Evolutionary conservation across 2,113 vertebrate species (phyloP), one percentile per base, ranked within the genome.

Genomic region (Stigmatopora argus): DNA sequence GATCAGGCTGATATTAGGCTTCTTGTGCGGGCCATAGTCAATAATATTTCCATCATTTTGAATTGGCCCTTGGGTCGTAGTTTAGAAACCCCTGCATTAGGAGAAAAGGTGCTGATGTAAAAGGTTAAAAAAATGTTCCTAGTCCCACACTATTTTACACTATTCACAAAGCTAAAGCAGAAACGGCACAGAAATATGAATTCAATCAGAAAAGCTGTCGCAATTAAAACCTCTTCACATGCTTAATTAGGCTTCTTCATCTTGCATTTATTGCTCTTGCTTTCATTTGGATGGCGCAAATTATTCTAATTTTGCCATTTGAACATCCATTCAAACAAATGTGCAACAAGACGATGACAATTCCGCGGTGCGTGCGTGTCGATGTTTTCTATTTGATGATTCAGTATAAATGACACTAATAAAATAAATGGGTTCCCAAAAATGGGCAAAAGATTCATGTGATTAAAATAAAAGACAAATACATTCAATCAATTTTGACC

Each of bases 301-400:
- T 89, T 62, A 81, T 73, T 74, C 58, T 78, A 85, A 86, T 83
- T 53, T 57, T n/a, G 18, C 48, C 73, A 85, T 85, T 86, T 77
- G 81, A 80, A 83, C 63, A 80, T 5, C 66, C 62, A 67, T 48
- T 78, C 64, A 84, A 75, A 83, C 65, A 73, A 71, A 81, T 57
- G 38, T 73, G 67, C 53, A 46, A 55, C 68, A 62, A 69, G 35
- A 72, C 51, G 52, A 68, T 56, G 65, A 21, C 59, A 17, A 47
- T 47, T 47, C 8, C 2, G 12, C 15, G 12, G 45, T 13, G 44
- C 7, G 44, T 2, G 48, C 8, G 18, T 51, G 17, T 2, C 47
- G 52, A 64, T 58, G 31, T 15, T 53, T 53, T 53, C 51, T 23
- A 21, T 19, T 23, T 8, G 8, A 9, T 23, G 51, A n/a, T 11